phyloP scores from a whole-genome alignment of 2,113 vertebrate genomes.

The Columbina picui region DNA sequence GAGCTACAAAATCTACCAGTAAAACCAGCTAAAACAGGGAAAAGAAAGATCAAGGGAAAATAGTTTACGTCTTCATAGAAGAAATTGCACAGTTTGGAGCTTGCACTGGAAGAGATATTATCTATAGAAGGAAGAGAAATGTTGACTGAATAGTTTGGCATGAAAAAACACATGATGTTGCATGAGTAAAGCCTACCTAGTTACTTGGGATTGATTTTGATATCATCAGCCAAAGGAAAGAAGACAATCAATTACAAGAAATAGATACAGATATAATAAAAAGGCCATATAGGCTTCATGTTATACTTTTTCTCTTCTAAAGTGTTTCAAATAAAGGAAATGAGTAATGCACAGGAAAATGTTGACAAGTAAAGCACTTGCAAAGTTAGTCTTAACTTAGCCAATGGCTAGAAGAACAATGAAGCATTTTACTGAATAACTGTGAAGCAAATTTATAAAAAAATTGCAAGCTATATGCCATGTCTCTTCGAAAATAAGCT shows the following conservation, averaged over 20 bases:
- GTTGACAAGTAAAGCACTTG: neutral
- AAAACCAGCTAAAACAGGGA: neutral
- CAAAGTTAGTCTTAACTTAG: neutral
- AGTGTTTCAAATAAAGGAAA: neutral
- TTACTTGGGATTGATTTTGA: neutral
- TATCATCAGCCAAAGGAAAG: neutral
- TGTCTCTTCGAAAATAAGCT: neutral
- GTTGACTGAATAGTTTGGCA: neutral
- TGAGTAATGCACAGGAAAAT: neutral
- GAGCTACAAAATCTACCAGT: neutral
- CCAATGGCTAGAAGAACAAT: neutral
- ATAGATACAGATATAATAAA: neutral
- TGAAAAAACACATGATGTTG: neutral
- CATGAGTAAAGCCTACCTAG: neutral
- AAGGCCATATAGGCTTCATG: neutral
- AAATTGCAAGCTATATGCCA: neutral
- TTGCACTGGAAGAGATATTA: neutral
- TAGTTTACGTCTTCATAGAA: neutral
- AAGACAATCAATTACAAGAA: neutral
- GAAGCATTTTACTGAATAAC: neutral
- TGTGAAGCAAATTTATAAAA: neutral
- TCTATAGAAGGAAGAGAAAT: neutral
- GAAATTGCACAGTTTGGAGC: neutral
- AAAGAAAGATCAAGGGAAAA: neutral
- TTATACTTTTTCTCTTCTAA: neutral